Evolutionary conservation across 2,797 vertebrate species (phyloP).

Genomic region (Sebastes taczanowskii): DNA sequence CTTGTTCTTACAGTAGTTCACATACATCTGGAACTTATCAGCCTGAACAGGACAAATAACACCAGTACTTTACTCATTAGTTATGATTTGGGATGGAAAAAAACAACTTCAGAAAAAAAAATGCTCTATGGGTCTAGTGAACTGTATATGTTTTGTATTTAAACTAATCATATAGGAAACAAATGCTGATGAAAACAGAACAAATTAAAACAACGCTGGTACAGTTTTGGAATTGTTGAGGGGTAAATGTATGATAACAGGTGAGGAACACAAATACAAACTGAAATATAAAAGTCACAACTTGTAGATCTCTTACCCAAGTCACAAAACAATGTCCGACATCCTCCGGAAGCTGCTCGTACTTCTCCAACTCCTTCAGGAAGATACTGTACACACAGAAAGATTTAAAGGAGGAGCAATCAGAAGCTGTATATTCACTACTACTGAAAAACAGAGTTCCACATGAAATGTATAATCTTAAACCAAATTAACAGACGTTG

Average conservation of each 20-base stretch:
- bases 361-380: conserved; percentile 97
- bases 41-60: conserved; percentile 79
- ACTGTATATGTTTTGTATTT: neutral
- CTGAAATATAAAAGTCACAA: neutral
- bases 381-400: conserved; percentile 87
- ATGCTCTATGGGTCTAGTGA: neutral
- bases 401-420: neutral
- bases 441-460: neutral
- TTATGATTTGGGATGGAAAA: neutral
- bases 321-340: conserved; percentile 99
- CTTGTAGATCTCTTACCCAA: conserved; percentile 85
- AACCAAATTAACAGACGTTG: neutral
- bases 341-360: conserved; percentile 97
- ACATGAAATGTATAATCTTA: neutral
- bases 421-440: neutral
- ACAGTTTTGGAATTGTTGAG: neutral
- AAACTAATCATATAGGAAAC: neutral
- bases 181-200: neutral
- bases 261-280: neutral
- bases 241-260: neutral
- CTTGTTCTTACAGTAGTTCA: conserved; percentile 98
- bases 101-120: neutral
- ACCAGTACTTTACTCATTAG: neutral
- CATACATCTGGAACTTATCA: conserved; percentile 99
- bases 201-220: neutral